Conservation (phyloP, 2,113 vertebrate species). For the Periophthalmodon schlosseri region DNA sequence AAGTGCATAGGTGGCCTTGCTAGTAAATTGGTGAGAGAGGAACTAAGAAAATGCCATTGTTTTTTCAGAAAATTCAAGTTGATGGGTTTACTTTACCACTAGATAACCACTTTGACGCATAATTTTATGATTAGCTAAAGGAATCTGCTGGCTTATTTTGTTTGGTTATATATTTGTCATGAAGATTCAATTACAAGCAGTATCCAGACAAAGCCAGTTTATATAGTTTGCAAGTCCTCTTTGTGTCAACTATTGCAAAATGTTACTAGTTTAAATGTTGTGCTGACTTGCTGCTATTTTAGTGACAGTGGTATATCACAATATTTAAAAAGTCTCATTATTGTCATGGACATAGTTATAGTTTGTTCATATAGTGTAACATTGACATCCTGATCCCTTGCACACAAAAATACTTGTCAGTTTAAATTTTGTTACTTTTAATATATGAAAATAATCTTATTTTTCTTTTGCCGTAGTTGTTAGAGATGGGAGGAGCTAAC, state of each 20-base stretch:
- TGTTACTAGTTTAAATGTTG: no score
- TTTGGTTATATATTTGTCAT: slow-evolving; percentile 9
- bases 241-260: no score
- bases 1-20: slow-evolving; percentile 48
- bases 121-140: slow-evolving; percentile 9
- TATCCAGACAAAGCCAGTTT: no score
- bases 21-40: slow-evolving; percentile 28
- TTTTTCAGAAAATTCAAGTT: neutral
- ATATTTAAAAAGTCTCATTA: neutral
- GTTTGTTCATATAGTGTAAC: neutral
- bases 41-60: slow-evolving; percentile 10
- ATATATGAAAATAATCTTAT: neutral
- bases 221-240: no score
- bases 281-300: no score
- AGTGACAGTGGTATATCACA: no score
- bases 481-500: slow-evolving; percentile 52
- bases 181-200: neutral
- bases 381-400: neutral
- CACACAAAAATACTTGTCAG: neutral
- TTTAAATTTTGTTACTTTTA: neutral
- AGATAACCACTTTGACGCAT: neutral
- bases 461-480: slow-evolving; percentile 32
- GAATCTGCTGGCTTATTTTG: slow-evolving; percentile 16
- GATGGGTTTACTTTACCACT: neutral
- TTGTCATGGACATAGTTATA: neutral